Evolutionary conservation across 2,113 vertebrate species (phyloP).

Genomic region (Athene noctua): DNA sequence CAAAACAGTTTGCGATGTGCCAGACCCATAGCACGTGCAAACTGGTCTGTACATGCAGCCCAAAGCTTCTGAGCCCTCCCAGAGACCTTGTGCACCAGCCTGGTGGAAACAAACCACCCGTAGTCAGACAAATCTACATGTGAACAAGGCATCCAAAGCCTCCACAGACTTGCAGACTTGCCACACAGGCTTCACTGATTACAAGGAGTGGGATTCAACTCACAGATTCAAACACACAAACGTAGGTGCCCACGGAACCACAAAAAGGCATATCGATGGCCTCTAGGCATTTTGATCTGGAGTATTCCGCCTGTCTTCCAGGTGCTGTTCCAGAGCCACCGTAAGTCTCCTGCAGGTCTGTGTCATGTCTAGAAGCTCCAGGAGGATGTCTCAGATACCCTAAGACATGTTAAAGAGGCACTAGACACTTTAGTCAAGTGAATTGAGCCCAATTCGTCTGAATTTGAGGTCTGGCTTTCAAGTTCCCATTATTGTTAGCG

Average conservation of each 20-base stretch:
- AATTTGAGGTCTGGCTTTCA: neutral
- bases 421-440: neutral
- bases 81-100: neutral
- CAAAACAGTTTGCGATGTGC: neutral
- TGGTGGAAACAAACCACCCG: neutral
- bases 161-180: neutral
- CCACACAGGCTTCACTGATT: neutral
- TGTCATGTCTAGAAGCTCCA: neutral
- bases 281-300: neutral
- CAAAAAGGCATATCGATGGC: neutral
- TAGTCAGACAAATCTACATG: neutral
- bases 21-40: neutral
- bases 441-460: neutral
- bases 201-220: neutral
- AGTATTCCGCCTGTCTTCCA: neutral
- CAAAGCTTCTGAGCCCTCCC: neutral
- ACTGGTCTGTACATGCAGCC: neutral
- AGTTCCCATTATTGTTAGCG: neutral
- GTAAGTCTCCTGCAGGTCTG: neutral
- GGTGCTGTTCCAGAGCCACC: neutral
- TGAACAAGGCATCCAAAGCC: neutral
- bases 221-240: neutral
- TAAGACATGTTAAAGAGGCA: neutral
- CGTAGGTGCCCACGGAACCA: neutral
- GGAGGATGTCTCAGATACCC: neutral